Conservation (phyloP, 2,888 invertebrate species). For the Torymus tubicola region DNA sequence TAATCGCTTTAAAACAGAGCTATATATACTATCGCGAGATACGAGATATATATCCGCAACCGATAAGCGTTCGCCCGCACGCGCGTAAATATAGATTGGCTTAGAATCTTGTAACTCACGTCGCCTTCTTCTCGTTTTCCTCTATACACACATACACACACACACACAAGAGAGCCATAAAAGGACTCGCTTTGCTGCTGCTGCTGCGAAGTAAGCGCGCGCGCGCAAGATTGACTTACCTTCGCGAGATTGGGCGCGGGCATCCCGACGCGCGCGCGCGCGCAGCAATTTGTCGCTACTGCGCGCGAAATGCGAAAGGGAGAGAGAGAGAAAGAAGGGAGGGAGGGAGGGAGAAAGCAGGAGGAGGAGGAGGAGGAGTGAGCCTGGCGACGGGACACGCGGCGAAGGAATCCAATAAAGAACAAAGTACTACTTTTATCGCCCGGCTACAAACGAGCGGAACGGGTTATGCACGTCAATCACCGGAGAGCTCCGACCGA, state of each 20-base stretch:
- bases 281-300: slow-evolving; percentile 44
- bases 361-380: neutral
- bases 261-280: neutral
- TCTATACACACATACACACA: too few species aligned
- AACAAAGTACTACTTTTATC: slow-evolving; percentile 58
- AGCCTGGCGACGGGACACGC: slow-evolving; percentile 12
- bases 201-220: neutral
- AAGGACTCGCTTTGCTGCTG: too few species aligned
- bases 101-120: too few species aligned
- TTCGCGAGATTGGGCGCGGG: slow-evolving; percentile 36
- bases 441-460: slow-evolving; percentile 50
- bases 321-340: neutral
- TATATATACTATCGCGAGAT: too few species aligned
- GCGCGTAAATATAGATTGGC: too few species aligned
- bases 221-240: slow-evolving; percentile 27
- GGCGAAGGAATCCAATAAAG: slow-evolving; percentile 56
- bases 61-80: neutral
- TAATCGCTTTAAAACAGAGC: too few species aligned
- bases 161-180: too few species aligned
- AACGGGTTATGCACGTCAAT: slow-evolving; percentile 57
- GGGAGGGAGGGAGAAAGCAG: neutral
- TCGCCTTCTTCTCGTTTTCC: too few species aligned
- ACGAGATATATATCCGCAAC: too few species aligned
- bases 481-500: slow-evolving; percentile 27
- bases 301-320: slow-evolving; percentile 17